Base-by-base conservation (phyloP, 2,888 invertebrate species). In the Argyresthia goedartella region DNA sequence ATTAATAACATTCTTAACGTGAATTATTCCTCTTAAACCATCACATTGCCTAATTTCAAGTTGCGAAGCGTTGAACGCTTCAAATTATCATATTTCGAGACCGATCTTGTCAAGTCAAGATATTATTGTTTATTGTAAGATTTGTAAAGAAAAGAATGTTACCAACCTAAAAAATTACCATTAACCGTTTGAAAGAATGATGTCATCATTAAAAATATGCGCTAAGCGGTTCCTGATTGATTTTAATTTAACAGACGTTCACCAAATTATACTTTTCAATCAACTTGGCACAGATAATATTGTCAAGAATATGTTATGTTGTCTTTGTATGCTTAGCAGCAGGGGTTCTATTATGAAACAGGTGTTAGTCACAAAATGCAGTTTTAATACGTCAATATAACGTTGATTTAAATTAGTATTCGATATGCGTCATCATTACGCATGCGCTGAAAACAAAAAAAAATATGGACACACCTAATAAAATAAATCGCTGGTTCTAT, bases 371-470 rank as follows among this genome's bases (percentile, higher is more conserved):
- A 47, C 10, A 35, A 15, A 36, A 48, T 36, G 14, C 15, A 36
- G 10, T 39, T 36, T 48, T 25, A 36, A 36, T 39, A 14, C 52
- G 63, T 67, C 65, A 59, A 57, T 61, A 65, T 25, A 25, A 25
- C 25, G 6, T 25, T 25, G 25, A 2, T 25, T 25, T 65, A 61
- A 50, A 66, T 65, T 65, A 56, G 53, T 59, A 56, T 61, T 60
- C 51, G 60, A 64, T 55, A 60, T 52, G 45, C 43, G 14, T 51
- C 53, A 62, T 55, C 55, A 57, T 56, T 62, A 66, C 62, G 62
- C 2, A 25, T 25, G 25, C 25, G 25, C 2, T 25, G 6, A 6
- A 25, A 25, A 25, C 6, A 25, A 4, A 25, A 2, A 25, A n/a
- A 25, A 25, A 4, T 2, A 6, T 25, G 25, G 25, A 25, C 25